Percentiles rank a stretch among this genome's conserved stretches.
These are phyloP conservation scores for Nothoprocta perdicaria DNA, from an alignment of 2,113 vertebrate genomes.

Conservation along the genomic window DNA sequence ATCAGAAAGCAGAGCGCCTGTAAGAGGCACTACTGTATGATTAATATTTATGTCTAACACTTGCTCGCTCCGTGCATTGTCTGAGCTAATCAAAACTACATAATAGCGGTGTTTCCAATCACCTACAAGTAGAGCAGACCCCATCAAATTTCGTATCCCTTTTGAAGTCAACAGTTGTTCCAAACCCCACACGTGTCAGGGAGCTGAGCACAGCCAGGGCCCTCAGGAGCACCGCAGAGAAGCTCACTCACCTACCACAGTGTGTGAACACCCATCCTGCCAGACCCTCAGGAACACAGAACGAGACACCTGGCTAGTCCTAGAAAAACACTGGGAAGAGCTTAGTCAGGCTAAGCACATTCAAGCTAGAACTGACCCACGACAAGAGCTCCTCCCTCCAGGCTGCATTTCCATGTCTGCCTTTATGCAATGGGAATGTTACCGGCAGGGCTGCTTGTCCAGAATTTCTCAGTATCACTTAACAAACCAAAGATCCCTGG, in stretches of 20 bases:
- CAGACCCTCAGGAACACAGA: background rate
- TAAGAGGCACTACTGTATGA: background rate
- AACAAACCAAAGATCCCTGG: background rate
- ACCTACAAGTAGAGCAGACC: background rate
- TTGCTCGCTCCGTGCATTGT: background rate
- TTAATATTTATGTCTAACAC: slow-evolving; percentile 14
- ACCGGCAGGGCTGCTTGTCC: background rate
- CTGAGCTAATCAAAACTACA: slow-evolving; percentile 10
- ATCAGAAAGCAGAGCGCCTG: background rate
- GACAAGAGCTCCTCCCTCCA: background rate
- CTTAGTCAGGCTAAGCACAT: background rate
- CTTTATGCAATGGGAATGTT: background rate
- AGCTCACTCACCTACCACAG: background rate
- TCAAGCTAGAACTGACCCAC: background rate
- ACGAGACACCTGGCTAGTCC: background rate
- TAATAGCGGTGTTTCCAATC: background rate
- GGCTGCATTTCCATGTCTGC: background rate
- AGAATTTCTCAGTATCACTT: background rate
- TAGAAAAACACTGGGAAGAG: background rate
- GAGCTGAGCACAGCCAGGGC: background rate
- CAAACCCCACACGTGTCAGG: background rate
- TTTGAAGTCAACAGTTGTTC: background rate
- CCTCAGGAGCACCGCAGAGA: background rate
- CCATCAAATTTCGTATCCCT: background rate
- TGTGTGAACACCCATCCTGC: background rate